Percentiles rank a stretch among this genome's conserved stretches.
Evolutionary conservation across 53 echinoderm and acorn worm species (phyloP).

Genomic region (Luidia sarsii): DNA sequence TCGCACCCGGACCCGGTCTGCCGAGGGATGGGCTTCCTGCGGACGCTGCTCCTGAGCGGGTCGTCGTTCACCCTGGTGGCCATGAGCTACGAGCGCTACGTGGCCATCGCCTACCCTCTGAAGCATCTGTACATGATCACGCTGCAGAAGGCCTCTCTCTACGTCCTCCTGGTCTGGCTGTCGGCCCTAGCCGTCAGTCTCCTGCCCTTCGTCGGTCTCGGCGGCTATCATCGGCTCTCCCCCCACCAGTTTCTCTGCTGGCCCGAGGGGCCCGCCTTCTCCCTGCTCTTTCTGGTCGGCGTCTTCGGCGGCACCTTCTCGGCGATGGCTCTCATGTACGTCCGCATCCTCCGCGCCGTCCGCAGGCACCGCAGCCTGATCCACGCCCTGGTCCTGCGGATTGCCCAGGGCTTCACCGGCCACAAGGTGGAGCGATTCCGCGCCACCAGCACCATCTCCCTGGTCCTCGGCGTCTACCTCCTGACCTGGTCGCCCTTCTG

Average conservation of each 20-base stretch:
- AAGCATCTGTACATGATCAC: slow-evolving; percentile 25
- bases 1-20: neutral
- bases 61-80: slow-evolving; percentile 36
- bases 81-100: slow-evolving; percentile 48
- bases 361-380: slow-evolving; percentile 26
- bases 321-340: slow-evolving; percentile 18
- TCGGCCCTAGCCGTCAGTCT: neutral
- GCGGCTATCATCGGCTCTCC: slow-evolving; percentile 17
- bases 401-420: slow-evolving; percentile 30
- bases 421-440: slow-evolving; percentile 26
- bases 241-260: slow-evolving; percentile 27
- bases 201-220: slow-evolving; percentile 15
- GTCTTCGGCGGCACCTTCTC: neutral
- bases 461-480: slow-evolving; percentile 31
- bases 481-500: slow-evolving; percentile 31
- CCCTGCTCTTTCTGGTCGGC: neutral
- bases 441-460: slow-evolving; percentile 30
- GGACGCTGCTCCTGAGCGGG: neutral
- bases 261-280: slow-evolving; percentile 6
- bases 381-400: slow-evolving; percentile 39
- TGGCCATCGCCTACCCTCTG: slow-evolving; percentile 35
- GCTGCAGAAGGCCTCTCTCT: neutral
- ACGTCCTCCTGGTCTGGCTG: slow-evolving; percentile 9
- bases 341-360: slow-evolving; percentile 35
- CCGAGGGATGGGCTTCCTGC: slow-evolving; percentile 8